A percentile compares a stretch with the other conserved stretches of the same genome.
Evolutionary conservation across 2,797 vertebrate genomes (phyloP).

Genomic region (Astyanax mexicanus): DNA sequence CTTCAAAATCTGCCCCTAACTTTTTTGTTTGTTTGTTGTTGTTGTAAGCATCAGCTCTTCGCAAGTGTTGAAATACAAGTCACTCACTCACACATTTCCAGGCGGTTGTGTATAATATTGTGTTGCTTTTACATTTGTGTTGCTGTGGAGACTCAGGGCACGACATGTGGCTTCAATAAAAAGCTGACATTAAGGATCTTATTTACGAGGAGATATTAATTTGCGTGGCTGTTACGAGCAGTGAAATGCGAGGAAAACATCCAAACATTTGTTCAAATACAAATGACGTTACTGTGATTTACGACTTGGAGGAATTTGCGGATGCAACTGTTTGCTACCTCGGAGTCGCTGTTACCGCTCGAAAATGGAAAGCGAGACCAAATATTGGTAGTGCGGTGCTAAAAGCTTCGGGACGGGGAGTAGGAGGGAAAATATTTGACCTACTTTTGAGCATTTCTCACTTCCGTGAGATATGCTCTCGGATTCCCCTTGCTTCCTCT

Average conservation of each 20-base stretch:
- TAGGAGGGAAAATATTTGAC: constrained; percentile 72
- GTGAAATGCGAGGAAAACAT: constrained; percentile 51
- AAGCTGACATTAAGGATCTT: constrained; percentile 43
- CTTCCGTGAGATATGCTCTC: constrained; percentile 66
- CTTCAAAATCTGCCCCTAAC: no score
- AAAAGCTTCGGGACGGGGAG: constrained; percentile 51
- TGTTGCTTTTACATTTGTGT: constrained; percentile 35
- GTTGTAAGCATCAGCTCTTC: neutral
- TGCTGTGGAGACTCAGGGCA: constrained; percentile 45
- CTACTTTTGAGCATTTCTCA: constrained; percentile 74
- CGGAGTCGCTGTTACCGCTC: constrained; percentile 61
- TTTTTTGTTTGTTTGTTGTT: neutral
- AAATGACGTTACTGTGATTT: constrained; percentile 51
- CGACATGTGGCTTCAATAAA: constrained; percentile 53
- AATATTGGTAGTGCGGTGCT: constrained; percentile 55
- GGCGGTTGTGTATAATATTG: constrained; percentile 31
- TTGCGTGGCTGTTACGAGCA: constrained; percentile 39
- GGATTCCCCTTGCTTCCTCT: constrained; percentile 56
- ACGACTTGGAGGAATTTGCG: constrained; percentile 48
- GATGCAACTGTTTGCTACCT: constrained; percentile 66
- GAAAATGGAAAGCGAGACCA: constrained; percentile 63
- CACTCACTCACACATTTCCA: neutral
- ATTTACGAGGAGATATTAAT: constrained; percentile 52
- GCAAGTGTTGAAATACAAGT: neutral
- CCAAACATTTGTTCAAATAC: constrained; percentile 50